These are phyloP conservation scores for Lophotis ruficrista DNA, from an alignment of 2,113 vertebrate genomes.

Conservation along the genomic window DNA sequence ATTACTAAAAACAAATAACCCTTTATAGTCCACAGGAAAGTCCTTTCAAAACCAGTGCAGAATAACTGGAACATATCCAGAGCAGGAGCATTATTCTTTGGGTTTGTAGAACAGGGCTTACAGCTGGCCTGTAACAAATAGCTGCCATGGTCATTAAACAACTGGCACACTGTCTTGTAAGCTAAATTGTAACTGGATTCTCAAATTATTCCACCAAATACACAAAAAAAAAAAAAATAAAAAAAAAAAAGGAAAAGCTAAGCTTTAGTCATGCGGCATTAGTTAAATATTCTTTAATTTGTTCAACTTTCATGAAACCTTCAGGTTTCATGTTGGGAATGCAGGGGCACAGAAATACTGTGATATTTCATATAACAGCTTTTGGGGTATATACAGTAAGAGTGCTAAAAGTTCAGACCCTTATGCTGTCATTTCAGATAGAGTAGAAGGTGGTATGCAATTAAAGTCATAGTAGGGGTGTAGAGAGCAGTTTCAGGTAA, in stretches of 20 bases:
- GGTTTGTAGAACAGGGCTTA: neutral
- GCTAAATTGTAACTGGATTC: neutral
- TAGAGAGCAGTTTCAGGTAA: neutral
- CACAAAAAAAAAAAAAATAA: neutral
- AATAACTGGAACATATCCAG: neutral
- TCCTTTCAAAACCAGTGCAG: neutral
- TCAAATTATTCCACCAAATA: neutral
- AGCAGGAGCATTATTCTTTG: neutral
- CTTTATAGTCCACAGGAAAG: neutral
- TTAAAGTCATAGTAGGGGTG: neutral
- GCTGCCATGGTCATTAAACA: constrained; percentile 3
- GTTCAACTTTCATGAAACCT: neutral
- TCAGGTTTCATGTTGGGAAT: neutral
- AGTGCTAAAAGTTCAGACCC: neutral
- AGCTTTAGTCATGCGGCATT: neutral
- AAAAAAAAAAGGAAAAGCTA: too few relatives aligned
- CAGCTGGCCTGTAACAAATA: neutral
- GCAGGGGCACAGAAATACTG: neutral
- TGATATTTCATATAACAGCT: neutral
- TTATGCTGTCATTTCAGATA: neutral
- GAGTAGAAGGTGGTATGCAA: neutral
- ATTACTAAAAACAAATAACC: neutral
- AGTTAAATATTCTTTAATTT: neutral
- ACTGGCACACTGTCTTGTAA: neutral
- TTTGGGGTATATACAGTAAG: neutral